Conservation (phyloP, 2,888 invertebrate species). For the Spialia ferax region DNA sequence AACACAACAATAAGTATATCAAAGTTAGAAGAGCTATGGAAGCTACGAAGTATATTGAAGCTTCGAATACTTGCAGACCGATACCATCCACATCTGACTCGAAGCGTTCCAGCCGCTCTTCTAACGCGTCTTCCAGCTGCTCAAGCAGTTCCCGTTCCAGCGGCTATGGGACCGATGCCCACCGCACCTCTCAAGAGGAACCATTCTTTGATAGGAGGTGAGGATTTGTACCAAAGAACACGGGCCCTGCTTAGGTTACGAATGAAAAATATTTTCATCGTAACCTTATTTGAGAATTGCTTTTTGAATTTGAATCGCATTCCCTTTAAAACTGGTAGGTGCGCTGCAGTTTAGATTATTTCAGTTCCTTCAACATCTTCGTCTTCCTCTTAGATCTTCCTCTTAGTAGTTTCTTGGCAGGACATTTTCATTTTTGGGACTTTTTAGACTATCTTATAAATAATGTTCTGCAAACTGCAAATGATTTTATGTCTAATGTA, state of each 20-base stretch:
- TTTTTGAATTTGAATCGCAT: background rate
- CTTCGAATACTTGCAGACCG: conserved; percentile 37
- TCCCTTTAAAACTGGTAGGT: background rate
- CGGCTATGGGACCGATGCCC: conserved; percentile 76
- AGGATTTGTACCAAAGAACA: conserved; percentile 39
- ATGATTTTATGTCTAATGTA: no score
- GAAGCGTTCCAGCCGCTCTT: conserved; percentile 77
- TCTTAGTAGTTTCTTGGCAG: no score
- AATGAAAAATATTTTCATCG: background rate
- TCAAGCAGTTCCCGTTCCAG: conserved; percentile 81
- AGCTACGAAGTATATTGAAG: background rate
- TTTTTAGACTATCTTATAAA: no score
- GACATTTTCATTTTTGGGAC: no score
- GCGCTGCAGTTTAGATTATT: no score
- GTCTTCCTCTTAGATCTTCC: no score
- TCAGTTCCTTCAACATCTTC: no score
- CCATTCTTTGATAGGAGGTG: conserved; percentile 74
- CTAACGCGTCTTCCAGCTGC: conserved; percentile 78
- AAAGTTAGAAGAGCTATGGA: background rate
- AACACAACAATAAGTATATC: background rate
- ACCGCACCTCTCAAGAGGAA: conserved; percentile 69
- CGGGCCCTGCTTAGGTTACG: background rate
- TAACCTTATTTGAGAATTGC: background rate
- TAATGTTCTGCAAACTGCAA: background rate
- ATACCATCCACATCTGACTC: conserved; percentile 55